Evolutionary conservation across 2,888 invertebrate genomes (phyloP).

Genomic region (Ornithoptera priamus): DNA sequence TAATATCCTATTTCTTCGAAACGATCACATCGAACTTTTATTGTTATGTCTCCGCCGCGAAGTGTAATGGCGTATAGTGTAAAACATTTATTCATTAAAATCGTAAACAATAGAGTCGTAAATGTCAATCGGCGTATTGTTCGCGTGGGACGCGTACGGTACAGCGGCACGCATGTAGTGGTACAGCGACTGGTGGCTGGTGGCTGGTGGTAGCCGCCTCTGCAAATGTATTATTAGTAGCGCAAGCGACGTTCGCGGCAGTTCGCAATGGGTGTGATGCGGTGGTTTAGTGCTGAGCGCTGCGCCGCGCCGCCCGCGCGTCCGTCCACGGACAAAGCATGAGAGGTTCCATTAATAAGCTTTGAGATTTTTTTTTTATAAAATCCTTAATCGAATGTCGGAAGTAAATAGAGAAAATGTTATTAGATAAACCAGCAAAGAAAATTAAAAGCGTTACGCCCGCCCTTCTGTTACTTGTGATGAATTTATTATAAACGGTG

Average conservation of each 20-base stretch:
- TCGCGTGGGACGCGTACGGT: slow-evolving; percentile 41
- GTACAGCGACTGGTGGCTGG: slow-evolving; percentile 33
- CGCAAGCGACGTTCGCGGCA: slow-evolving; percentile 53
- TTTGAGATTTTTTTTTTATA: slow-evolving; percentile 35
- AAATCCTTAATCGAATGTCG: slow-evolving; percentile 9
- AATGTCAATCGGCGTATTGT: slow-evolving; percentile 67
- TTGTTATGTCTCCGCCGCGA: slow-evolving; percentile 35
- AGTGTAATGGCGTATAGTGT: slow-evolving; percentile 23
- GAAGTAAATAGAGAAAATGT: slow-evolving; percentile 29
- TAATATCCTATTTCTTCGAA: slow-evolving; percentile 26
- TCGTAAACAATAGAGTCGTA: slow-evolving; percentile 43
- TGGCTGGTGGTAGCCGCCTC: slow-evolving; percentile 39
- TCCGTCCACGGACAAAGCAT: slow-evolving; percentile 35
- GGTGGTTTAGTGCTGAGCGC: slow-evolving; percentile 47
- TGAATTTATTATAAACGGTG: not conserved
- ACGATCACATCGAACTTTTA: slow-evolving; percentile 13
- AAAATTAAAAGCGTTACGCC: slow-evolving; percentile 56
- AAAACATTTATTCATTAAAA: slow-evolving; percentile 33
- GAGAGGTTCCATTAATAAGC: slow-evolving; percentile 50
- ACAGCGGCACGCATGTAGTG: slow-evolving; percentile 31
- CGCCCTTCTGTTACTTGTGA: slow-evolving; percentile 49
- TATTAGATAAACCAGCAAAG: slow-evolving; percentile 37
- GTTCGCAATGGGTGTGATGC: slow-evolving; percentile 56
- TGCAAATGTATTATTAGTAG: slow-evolving; percentile 61
- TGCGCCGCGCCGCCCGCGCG: slow-evolving; percentile 23